These are phyloP conservation scores for Sternarchorhynchus goeldii DNA, from an alignment of 2,797 vertebrate species.

Conservation along the genomic window DNA sequence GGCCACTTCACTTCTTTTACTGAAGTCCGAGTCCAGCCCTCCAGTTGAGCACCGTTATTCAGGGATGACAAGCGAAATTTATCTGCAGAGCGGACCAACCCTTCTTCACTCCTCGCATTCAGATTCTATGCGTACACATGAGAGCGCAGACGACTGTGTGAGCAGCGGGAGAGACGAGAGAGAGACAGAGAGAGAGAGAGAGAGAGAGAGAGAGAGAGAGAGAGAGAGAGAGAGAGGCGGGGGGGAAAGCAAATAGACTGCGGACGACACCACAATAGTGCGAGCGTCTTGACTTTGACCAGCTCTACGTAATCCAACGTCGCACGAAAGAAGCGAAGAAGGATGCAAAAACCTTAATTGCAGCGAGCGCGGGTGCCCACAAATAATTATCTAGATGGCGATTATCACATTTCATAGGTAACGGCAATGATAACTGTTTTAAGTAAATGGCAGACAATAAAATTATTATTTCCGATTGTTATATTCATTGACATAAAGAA, in stretches of 20 bases:
- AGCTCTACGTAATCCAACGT: conserved; percentile 22
- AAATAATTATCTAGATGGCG: too few species aligned
- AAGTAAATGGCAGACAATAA: not conserved
- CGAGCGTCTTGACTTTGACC: conserved; percentile 34
- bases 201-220: conserved; percentile 33
- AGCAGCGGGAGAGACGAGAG: conserved; percentile 28
- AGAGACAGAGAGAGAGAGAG: conserved; percentile 37
- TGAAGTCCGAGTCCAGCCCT: conserved; percentile 60
- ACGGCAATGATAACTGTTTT: too few species aligned
- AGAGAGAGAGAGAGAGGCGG: conserved; percentile 43
- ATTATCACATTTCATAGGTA: too few species aligned
- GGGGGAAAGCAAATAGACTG: conserved; percentile 32
- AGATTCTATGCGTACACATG: conserved; percentile 58
- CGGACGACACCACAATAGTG: conserved; percentile 46
- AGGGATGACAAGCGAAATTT: conserved; percentile 70
- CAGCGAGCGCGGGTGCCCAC: too few species aligned
- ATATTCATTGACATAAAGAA: not conserved
- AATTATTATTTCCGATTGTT: not conserved
- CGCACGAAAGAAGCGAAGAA: not conserved
- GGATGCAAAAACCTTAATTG: not conserved
- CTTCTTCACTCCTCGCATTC: conserved; percentile 67
- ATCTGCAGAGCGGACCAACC: conserved; percentile 69
- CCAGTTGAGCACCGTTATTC: conserved; percentile 69
- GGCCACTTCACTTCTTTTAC: conserved; percentile 72
- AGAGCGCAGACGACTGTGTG: conserved; percentile 42